Percentiles rank a stretch among this genome's conserved stretches.
Evolutionary conservation across 2,797 vertebrate genomes (phyloP).

Genomic region (Hozukius guyotensis): DNA sequence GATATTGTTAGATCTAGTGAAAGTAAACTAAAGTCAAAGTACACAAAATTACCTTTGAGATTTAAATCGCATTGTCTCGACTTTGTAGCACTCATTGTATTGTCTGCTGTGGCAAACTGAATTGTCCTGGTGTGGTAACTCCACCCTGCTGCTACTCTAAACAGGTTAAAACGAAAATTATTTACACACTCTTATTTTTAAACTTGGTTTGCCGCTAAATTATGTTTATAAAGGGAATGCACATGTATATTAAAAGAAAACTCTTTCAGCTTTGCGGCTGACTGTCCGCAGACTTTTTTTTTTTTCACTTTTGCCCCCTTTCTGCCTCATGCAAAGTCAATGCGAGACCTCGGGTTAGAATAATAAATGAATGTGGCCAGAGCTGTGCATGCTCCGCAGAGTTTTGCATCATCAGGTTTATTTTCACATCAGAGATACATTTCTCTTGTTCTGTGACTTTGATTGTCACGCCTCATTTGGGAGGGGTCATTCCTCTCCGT

Average conservation of each 20-base stretch:
- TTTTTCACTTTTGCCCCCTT: constrained; percentile 2
- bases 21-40: constrained; percentile 14
- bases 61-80: constrained; percentile 6
- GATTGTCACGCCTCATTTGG: constrained; percentile 80
- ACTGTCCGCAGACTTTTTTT: constrained; percentile 24
- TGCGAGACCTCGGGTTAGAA: constrained; percentile 59
- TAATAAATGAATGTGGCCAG: constrained; percentile 67
- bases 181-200: constrained; percentile 67
- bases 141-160: constrained; percentile 69
- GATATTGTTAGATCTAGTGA: background rate
- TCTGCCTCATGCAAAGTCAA: constrained; percentile 55
- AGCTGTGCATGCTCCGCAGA: constrained; percentile 45
- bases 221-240: constrained; percentile 55
- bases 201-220: constrained; percentile 51
- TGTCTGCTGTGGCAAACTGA: constrained; percentile 59
- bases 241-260: constrained; percentile 64
- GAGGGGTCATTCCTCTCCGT: constrained; percentile 48
- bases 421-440: constrained; percentile 71
- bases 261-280: constrained; percentile 39
- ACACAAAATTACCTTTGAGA: constrained; percentile 25
- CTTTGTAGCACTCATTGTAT: constrained; percentile 40
- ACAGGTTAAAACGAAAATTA: constrained; percentile 70
- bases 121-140: constrained; percentile 67
- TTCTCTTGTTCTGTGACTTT: constrained; percentile 73
- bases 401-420: constrained; percentile 70